Percentiles rank a stretch among this genome's conserved stretches.
phyloP scores from a whole-genome alignment of 2,888 invertebrate genomes.

The Rhaphigaster nebulosa region DNA sequence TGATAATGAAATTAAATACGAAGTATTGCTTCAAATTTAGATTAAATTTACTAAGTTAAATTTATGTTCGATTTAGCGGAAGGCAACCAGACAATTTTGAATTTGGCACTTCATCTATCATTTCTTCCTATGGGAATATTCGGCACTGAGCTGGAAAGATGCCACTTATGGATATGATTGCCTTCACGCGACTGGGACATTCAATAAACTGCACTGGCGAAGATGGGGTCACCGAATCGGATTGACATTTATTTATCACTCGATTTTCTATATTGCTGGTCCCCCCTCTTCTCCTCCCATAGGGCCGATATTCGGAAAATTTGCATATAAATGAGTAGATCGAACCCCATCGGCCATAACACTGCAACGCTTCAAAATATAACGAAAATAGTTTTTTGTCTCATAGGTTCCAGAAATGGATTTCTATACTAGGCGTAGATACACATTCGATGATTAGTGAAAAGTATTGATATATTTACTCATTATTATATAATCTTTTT shows the following conservation, averaged over 20 bases:
- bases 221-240: constrained; percentile 33
- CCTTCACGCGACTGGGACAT: neutral
- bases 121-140: neutral
- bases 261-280: neutral
- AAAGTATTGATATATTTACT: neutral
- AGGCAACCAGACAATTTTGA: neutral
- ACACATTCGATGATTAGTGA: neutral
- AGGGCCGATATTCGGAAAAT: constrained; percentile 23
- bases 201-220: constrained; percentile 11
- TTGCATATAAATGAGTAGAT: constrained; percentile 40
- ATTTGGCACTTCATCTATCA: neutral
- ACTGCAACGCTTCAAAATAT: neutral
- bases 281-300: neutral
- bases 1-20: neutral
- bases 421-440: neutral
- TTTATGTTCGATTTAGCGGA: neutral
- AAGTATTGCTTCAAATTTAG: neutral
- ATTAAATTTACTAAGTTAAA: no score
- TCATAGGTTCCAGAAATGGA: neutral
- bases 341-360: neutral
- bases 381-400: neutral
- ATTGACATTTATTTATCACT: constrained; percentile 36
- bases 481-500: no score
- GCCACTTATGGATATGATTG: neutral
- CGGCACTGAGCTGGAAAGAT: neutral